Evolutionary conservation across 2,797 vertebrate genomes (phyloP), one percentile per base, ranked within the genome.

Genomic region (Picus viridis): DNA sequence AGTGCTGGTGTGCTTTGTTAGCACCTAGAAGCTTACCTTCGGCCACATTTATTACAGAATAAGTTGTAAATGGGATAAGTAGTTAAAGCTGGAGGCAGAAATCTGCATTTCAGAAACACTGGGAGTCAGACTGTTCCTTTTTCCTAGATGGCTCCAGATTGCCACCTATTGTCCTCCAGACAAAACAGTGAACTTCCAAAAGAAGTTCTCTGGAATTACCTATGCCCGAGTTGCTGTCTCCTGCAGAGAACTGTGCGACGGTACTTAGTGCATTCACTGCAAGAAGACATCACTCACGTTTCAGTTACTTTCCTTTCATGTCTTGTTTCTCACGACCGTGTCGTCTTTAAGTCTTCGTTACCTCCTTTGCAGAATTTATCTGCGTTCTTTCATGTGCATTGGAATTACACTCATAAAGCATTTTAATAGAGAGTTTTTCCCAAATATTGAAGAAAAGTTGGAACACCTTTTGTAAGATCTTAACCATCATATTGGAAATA

Each of bases 161-260:
- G 90, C 94, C 96, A 95, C 68, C 96, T 96, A 74, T 47, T 83
- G 96, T 36, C 59, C 59, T n/a, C 4, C 63, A 51, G 19, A 30
- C 9, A 30, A 64, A 79, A 57, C 27, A 17, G 22, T 14, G 53
- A 56, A n/a, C 30, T 34, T 76, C 56, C 39, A 9, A 70, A 67
- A 32, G 23, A 26, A 20, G 1, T 67, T 73, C 86, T 23, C 29
- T 79, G 39, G 62, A 56, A 51, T 34, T 41, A 22, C 41, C 41
- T 78, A 62, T 64, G 16, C 34, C 12, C 70, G 58, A 4, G 12
- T 19, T n/a, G 9, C 39, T 81, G 22, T 57, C 64, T 87, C 57
- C 57, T 89, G 49, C 27, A 69, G 70, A 27, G 10, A 89, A 1
- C 29, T 32, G 1, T 12, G 22, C 4, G 2, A 24, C 73, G 32